Evolutionary conservation across 2,888 invertebrate species (phyloP), one percentile per base, ranked within the genome.

Genomic region (Lissocephala sabroskyi): DNA sequence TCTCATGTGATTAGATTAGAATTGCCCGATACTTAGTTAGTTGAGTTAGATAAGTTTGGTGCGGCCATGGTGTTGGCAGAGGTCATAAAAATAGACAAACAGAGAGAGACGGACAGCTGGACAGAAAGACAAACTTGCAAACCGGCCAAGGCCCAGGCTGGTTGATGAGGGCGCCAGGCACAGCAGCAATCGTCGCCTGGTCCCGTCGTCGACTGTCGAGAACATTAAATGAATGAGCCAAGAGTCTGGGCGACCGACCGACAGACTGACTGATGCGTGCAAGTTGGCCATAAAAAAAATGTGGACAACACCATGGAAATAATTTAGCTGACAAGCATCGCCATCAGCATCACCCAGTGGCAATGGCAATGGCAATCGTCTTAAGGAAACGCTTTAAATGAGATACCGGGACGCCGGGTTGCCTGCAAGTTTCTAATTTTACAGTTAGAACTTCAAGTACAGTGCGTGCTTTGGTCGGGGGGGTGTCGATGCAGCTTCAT

Each of bases 301-400:
- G 13, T 33, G 37, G 29, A 50, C 52, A 57, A 57, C 44, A 59
- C 57, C 52, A 52, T 57, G 57, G 58, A 64, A 65, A 63, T 68
- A 65, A 66, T 70, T 74, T 74, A 66, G 56, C 71, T 59, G 58
- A 68, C 63, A 74, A 62, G 57, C 43, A 49, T 39, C 49, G 11
- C 14, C 49, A 28, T 44, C 30, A 39, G 19, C 42, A 17, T 30
- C 29, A 30, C 29, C 40, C 40, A 2, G 26, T 26, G 23, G 3
- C 42, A 30, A 13, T 45, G 49, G 39, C 23, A 23, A 7, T 23
- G 23, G 23, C 23, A 23, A 23, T 42, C 63, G 67, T 66, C 68
- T 74, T 66, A 68, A 74, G 67, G 71, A 68, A 68, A 71, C 55
- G 67, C 75, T 70, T 66, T 74, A 68, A 66, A 58, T 66, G 56